phyloP scores from a whole-genome alignment of 2,113 vertebrate genomes.

The Semicossyphus pulcher region DNA sequence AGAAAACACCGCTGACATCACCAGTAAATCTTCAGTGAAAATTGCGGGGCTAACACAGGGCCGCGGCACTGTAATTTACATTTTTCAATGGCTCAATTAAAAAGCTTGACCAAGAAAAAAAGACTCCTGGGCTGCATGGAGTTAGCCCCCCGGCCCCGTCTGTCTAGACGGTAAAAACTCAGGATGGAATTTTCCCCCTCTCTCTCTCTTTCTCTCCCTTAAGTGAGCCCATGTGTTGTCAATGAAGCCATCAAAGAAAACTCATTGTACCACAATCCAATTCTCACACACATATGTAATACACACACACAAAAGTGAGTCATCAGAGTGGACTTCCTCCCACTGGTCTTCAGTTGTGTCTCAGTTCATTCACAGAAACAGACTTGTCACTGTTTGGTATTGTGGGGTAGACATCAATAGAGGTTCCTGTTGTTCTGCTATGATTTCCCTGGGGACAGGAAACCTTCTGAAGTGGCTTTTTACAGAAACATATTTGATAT shows the following conservation, averaged over 20 bases:
- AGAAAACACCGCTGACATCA: constrained; percentile 70
- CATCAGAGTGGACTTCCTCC: constrained; percentile 79
- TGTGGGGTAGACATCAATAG: constrained; percentile 68
- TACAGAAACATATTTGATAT: constrained; percentile 59
- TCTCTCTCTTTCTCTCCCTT: constrained; percentile 58
- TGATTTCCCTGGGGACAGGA: constrained; percentile 62
- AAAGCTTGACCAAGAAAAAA: constrained; percentile 64
- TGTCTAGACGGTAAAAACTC: constrained; percentile 85
- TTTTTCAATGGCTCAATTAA: constrained; percentile 82
- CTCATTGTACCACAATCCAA: constrained; percentile 75
- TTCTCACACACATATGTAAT: constrained; percentile 35
- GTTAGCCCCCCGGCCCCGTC: constrained; percentile 68
- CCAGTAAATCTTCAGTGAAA: constrained; percentile 61
- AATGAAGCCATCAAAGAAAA: constrained; percentile 82
- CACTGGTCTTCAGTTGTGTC: constrained; percentile 72
- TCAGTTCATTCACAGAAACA: constrained; percentile 82
- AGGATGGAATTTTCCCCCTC: constrained; percentile 77
- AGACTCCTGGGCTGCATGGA: constrained; percentile 48
- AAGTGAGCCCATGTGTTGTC: constrained; percentile 85
- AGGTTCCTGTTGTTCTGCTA: constrained; percentile 65
- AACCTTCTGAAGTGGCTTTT: constrained; percentile 68
- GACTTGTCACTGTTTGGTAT: constrained; percentile 73
- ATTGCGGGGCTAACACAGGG: constrained; percentile 50
- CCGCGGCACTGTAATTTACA: constrained; percentile 75
- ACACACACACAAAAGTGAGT: constrained; percentile 69